phyloP scores from a whole-genome alignment of 2,888 invertebrate genomes.

The Dynastes hyllus region DNA sequence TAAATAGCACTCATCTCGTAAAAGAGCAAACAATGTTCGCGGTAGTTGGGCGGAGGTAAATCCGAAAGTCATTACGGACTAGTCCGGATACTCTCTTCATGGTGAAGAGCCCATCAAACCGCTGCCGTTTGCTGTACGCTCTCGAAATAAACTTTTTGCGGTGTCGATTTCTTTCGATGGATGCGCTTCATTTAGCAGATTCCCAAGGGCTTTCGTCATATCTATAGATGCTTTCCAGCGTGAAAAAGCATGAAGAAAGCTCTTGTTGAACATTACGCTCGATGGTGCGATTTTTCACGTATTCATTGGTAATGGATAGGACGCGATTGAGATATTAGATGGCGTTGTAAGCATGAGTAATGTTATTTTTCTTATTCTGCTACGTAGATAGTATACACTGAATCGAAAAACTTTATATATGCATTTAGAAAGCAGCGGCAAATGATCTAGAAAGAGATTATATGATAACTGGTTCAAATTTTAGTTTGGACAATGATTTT shows the following conservation, averaged over 20 bases:
- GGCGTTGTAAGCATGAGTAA: no score
- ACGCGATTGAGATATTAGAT: background rate
- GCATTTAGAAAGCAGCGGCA: no score
- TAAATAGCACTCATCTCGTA: slow-evolving; percentile 23
- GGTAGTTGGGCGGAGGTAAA: background rate
- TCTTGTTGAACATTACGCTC: background rate
- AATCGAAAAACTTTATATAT: no score
- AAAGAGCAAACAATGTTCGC: background rate
- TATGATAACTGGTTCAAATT: no score
- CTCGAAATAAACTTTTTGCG: slow-evolving; percentile 2
- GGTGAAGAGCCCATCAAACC: background rate
- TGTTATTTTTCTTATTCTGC: no score
- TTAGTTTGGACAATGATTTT: no score
- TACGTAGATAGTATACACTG: no score
- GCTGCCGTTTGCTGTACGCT: background rate
- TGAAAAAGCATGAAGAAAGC: no score
- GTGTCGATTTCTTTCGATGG: background rate
- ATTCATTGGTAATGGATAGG: slow-evolving; percentile 21
- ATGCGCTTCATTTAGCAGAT: slow-evolving; percentile 1
- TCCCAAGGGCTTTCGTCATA: background rate
- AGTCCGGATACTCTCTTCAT: background rate
- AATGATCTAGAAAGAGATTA: no score
- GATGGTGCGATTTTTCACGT: slow-evolving; percentile 21
- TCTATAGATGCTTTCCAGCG: background rate
- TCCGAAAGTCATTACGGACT: slow-evolving; percentile 5